Base-by-base conservation (phyloP, 2,888 invertebrate genomes). In the Cryptops parisi region DNA sequence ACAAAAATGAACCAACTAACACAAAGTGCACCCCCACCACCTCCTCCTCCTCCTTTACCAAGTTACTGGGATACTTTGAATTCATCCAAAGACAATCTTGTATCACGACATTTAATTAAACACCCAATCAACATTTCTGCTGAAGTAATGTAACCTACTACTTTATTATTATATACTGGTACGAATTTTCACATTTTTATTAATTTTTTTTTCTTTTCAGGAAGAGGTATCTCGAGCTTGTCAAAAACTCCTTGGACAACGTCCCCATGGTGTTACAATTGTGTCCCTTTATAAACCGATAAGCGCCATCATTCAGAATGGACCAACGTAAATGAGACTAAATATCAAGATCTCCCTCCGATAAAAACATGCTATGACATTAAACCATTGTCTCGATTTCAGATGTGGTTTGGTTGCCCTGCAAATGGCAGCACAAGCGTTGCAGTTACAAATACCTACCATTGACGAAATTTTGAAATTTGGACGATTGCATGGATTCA, bases 341-440 rank as follows among this genome's bases (percentile, higher is more conserved):
- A n/a, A 33, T 33, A n/a, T n/a, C n/a, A n/a, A n/a, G n/a, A n/a
- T n/a, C n/a, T n/a, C n/a, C n/a, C n/a, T n/a, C n/a, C n/a, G n/a
- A n/a, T n/a, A n/a, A n/a, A n/a, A n/a, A n/a, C n/a, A n/a, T n/a
- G n/a, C n/a, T n/a, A n/a, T n/a, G n/a, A n/a, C 12, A 45, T 9
- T n/a, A 50, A 2, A 23, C n/a, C n/a, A n/a, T n/a, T n/a, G n/a
- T n/a, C n/a, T 55, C 41, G 38, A 51, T 60, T 60, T 3, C 59
- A 89, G 88, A 61, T 91, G 91, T 72, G 91, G 91, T 6, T 68
- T 90, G 54, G 84, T 85, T n/a, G 88, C 89, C 2, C 68, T 90
- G 26, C 81, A 82, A 39, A 89, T 90, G 84, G 74, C 83, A 47
- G 71, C 81, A 0, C 74, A 78, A 57, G 76, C 64, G 9, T 47